Conservation (phyloP, 1,140 invertebrate genomes). For the Zaprionus ghesquierei region DNA sequence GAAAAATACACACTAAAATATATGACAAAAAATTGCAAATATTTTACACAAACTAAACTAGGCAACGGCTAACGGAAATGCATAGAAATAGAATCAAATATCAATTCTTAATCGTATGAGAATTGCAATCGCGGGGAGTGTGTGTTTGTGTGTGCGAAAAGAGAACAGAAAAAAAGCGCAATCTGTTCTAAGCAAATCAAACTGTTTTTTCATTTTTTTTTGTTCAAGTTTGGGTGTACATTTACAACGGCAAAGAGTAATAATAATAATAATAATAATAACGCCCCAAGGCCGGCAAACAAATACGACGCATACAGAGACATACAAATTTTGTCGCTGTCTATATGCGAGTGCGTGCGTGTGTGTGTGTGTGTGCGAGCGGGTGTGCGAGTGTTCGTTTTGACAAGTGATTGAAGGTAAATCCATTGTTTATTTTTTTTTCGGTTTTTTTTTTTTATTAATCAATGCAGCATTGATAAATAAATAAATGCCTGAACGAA, state of each 20-base stretch:
- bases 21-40: constrained; percentile 41
- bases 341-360: constrained; percentile 17
- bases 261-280: constrained; percentile 18
- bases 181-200: background rate
- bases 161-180: background rate
- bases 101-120: constrained; percentile 19
- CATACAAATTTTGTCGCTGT: constrained; percentile 13
- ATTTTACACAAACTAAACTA: background rate
- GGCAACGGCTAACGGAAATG: constrained; percentile 21
- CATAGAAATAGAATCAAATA: constrained; percentile 29
- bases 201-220: constrained; percentile 63
- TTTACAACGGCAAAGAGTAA: constrained; percentile 22
- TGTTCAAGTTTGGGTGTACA: constrained; percentile 68
- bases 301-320: constrained; percentile 27
- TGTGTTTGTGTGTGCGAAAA: background rate
- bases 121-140: background rate
- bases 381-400: constrained; percentile 27
- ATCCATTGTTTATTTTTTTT: constrained; percentile 40
- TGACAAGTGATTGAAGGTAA: constrained; percentile 73
- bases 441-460: constrained; percentile 36
- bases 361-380: constrained; percentile 3
- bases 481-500: constrained; percentile 1
- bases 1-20: constrained; percentile 19
- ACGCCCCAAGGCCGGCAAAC: constrained; percentile 45
- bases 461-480: constrained; percentile 21